Percentiles rank a stretch among this genome's conserved stretches.
Evolutionary conservation across 2,888 invertebrate genomes (phyloP).

Genomic region (Gisinianus flammeolus): DNA sequence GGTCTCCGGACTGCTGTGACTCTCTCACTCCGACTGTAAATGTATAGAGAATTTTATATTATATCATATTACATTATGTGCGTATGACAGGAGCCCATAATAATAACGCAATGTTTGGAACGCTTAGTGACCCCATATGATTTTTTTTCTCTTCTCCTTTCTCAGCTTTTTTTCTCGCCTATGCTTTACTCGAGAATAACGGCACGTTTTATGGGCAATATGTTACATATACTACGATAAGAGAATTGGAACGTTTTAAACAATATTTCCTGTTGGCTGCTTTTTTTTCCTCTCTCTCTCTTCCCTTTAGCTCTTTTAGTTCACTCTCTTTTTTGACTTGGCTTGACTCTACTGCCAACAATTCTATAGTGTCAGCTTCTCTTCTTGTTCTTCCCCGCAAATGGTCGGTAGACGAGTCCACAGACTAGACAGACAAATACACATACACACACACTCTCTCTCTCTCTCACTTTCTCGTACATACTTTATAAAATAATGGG

Average conservation of each 20-base stretch:
- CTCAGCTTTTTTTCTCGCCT: background rate
- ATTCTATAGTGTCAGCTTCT: too few relatives aligned
- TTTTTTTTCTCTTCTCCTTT: conserved; percentile 21
- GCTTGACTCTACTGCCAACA: background rate
- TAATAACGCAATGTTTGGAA: conserved; percentile 25
- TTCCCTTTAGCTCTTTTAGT: background rate
- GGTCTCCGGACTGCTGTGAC: background rate
- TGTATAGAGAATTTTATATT: background rate
- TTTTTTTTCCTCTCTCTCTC: conserved; percentile 6
- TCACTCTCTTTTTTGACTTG: background rate
- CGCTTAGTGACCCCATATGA: conserved; percentile 44
- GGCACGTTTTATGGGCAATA: conserved; percentile 47
- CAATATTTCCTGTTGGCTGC: conserved; percentile 39
- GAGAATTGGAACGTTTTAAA: conserved; percentile 45
- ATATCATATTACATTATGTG: background rate
- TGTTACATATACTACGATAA: conserved; percentile 48
- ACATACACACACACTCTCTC: background rate
- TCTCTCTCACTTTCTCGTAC: background rate
- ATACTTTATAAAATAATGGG: conserved; percentile 6
- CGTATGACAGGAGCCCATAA: conserved; percentile 18
- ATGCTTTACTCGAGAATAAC: conserved; percentile 22
- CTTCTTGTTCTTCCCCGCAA: conserved; percentile 9
- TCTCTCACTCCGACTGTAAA: background rate
- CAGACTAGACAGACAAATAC: conserved; percentile 9
- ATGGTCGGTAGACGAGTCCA: background rate